Base-by-base conservation (phyloP, 2,797 vertebrate species). In the Saguinus oedipus region DNA sequence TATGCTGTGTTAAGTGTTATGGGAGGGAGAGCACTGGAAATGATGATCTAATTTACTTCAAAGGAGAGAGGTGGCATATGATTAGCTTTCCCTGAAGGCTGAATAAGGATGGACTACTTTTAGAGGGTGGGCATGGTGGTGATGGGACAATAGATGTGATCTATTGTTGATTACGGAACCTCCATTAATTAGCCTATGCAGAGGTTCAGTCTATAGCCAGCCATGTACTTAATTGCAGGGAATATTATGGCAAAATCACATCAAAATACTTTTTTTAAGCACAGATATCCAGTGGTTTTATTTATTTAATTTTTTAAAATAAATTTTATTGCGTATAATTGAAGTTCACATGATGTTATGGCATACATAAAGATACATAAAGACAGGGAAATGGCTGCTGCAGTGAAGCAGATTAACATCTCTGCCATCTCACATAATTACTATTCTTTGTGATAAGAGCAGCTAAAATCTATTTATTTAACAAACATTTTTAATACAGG, bases 211-310 rank as follows among this genome's bases (percentile, higher is more conserved):
- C 30, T 46, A 4, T 94, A 59, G 76, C 5, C 4, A 72, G 27
- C 17, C 22, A 0, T 12, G 6, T 72, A 22, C n/a, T 68, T 79
- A 72, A 20, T 36, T 82, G 15, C 36, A 39, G 39, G 55, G 12
- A 88, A 94, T 93, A 93, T 90, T 64, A 74, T 50, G 46, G 4
- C 12, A 80, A 76, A 88, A 87, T 94, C 59, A 84, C 55, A 85
- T 72, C 22, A 81, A 48, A 70, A 83, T 93, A 27, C 14, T 5
- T 81, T 20, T 80, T 80, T 80, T 53, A 70, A 33, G 50, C 48
- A 39, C 7, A 55, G 7, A 80, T 55, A 55, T 55, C 22, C 20
- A 39, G 50, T 55, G n/a, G 22, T 80, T 80, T 80, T 36, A 80
- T 78, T 48, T 48, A 17, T 19, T 50, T 46, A 44, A 50, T 36